Conservation (phyloP, 2,113 vertebrate species). For the Python bivittatus region DNA sequence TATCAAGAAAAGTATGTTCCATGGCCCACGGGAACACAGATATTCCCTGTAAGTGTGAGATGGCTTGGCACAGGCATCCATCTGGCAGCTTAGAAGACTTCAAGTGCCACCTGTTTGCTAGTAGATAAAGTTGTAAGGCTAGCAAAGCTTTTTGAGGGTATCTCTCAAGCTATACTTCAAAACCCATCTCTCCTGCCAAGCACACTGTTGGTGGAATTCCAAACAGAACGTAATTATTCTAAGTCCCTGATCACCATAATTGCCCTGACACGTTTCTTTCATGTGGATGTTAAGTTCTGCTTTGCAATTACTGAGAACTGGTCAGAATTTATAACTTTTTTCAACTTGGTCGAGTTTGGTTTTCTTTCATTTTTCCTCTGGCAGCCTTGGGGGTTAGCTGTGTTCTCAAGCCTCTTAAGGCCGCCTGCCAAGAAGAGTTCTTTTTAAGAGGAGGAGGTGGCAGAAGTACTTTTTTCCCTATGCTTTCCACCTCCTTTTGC, state of each 20-base stretch:
- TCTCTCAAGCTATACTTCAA: conserved; percentile 36
- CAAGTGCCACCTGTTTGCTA: conserved; percentile 43
- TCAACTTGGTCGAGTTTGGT: conserved; percentile 3
- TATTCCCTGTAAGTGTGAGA: conserved; percentile 1
- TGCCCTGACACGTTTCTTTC: background rate
- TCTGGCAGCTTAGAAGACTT: conserved; percentile 11
- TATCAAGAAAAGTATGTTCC: background rate
- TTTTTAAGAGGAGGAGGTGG: background rate
- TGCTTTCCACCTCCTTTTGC: background rate
- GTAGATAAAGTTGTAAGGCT: conserved; percentile 9
- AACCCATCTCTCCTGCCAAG: conserved; percentile 44
- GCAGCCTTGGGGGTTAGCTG: background rate
- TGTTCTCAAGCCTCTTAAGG: background rate
- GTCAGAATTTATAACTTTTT: background rate
- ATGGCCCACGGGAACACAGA: background rate
- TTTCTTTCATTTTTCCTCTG: background rate
- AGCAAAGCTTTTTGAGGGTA: background rate
- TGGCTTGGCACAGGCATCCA: conserved; percentile 11
- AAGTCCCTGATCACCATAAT: background rate
- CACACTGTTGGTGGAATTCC: conserved; percentile 13
- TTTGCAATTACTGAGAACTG: background rate
- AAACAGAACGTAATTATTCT: conserved; percentile 31
- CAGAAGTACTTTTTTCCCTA: background rate
- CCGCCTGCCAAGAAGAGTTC: background rate
- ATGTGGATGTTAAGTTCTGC: background rate